Percentiles rank a stretch among this genome's conserved stretches.
Evolutionary conservation across 2,888 invertebrate species (phyloP).

Genomic region (Sphinx pinastri): DNA sequence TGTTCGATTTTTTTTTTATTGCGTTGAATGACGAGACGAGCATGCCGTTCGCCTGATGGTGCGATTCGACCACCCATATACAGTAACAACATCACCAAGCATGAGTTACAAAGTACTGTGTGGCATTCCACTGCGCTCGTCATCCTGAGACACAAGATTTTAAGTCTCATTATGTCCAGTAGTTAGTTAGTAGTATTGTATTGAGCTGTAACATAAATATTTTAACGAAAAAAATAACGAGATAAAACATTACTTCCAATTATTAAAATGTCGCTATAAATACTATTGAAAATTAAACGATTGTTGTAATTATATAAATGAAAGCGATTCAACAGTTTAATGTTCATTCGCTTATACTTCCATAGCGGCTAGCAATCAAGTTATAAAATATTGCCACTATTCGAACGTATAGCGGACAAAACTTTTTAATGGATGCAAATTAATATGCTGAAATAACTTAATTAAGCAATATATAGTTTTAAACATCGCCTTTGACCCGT

Average conservation of each 20-base stretch:
- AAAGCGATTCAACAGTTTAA: background rate
- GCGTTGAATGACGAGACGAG: no score
- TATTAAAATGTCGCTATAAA: background rate
- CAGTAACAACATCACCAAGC: no score
- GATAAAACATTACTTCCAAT: background rate
- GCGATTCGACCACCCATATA: no score
- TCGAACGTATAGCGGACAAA: slow-evolving; percentile 15
- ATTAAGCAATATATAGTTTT: slow-evolving; percentile 20
- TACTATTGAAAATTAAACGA: background rate
- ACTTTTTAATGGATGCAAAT: slow-evolving; percentile 22
- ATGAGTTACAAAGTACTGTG: no score
- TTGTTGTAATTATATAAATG: slow-evolving; percentile 6
- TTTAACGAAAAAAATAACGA: background rate
- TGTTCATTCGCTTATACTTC: slow-evolving; percentile 13
- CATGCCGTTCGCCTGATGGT: no score
- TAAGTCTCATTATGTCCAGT: no score
- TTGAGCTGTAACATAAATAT: no score
- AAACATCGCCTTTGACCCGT: slow-evolving; percentile 12
- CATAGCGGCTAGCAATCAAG: slow-evolving; percentile 9
- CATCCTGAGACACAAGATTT: no score
- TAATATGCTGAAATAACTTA: slow-evolving; percentile 20
- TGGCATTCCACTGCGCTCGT: no score
- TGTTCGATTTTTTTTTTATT: no score
- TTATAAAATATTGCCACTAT: slow-evolving; percentile 22
- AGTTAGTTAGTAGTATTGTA: no score